A percentile compares a stretch with the other conserved stretches of the same genome.
Evolutionary conservation across 2,113 vertebrate genomes (phyloP).

Genomic region (Sminthopsis crassicaudata): DNA sequence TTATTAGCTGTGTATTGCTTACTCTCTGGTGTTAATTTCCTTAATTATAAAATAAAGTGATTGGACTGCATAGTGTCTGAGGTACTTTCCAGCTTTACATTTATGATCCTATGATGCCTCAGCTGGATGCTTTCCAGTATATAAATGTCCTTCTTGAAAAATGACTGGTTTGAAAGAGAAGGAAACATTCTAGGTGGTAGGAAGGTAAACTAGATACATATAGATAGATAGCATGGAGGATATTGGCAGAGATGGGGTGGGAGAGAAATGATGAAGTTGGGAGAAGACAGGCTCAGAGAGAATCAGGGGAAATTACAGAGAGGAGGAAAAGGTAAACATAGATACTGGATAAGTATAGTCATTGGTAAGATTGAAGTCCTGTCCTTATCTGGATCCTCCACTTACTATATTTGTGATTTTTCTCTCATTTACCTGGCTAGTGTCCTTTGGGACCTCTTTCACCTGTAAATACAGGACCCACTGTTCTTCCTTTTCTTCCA

Average conservation of each 20-base stretch:
- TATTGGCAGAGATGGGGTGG: not conserved
- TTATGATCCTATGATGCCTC: not conserved
- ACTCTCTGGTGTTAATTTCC: not conserved
- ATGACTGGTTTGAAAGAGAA: not conserved
- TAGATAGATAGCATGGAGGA: not conserved
- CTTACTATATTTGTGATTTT: not conserved
- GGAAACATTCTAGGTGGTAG: not conserved
- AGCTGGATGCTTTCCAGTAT: not conserved
- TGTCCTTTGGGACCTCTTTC: not conserved
- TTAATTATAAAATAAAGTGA: not conserved
- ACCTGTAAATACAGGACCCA: not conserved
- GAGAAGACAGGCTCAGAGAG: not conserved
- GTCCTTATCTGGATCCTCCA: not conserved
- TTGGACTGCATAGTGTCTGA: not conserved
- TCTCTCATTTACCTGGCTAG: not conserved
- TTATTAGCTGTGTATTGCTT: not conserved
- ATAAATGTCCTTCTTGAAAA: not conserved
- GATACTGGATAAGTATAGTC: not conserved
- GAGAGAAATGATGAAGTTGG: not conserved
- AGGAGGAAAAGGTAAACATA: not conserved
- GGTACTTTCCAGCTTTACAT: not conserved
- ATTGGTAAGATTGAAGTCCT: too few relatives aligned
- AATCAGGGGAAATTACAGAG: not conserved
- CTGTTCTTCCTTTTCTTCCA: not conserved
- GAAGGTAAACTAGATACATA: not conserved